Evolutionary conservation across 2,113 vertebrate genomes (phyloP).

Genomic region (Menura novaehollandiae): DNA sequence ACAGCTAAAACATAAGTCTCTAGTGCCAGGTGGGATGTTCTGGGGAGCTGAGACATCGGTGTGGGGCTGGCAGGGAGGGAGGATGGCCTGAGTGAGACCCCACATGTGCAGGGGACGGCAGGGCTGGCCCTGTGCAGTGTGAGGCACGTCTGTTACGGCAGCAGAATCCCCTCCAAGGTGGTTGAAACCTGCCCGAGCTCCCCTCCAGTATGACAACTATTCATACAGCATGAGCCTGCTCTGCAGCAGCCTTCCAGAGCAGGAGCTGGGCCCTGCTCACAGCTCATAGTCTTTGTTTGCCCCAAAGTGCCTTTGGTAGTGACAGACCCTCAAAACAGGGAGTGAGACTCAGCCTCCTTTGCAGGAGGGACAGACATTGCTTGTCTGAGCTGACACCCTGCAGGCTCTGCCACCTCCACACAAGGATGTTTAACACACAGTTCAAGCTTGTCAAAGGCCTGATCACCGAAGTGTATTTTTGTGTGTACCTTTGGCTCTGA

Average conservation of each 20-base stretch:
- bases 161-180: background rate
- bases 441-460: background rate
- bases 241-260: background rate
- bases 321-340: background rate
- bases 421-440: background rate
- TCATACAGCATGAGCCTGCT: background rate
- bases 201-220: fast-evolving
- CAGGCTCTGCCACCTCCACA: background rate
- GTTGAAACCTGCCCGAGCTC: background rate
- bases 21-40: background rate
- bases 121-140: background rate
- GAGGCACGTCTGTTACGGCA: fast-evolving
- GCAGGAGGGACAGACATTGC: background rate
- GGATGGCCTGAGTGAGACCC: background rate
- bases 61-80: background rate
- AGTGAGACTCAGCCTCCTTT: background rate
- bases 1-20: background rate
- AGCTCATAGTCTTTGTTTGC: background rate
- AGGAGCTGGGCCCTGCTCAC: background rate
- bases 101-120: background rate
- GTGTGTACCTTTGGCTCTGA: background rate
- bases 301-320: background rate
- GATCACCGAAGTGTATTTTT: background rate
- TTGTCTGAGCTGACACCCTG: background rate
- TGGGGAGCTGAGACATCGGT: background rate